Conservation (phyloP, 2,888 invertebrate species). For the Melinaea menophilus region DNA sequence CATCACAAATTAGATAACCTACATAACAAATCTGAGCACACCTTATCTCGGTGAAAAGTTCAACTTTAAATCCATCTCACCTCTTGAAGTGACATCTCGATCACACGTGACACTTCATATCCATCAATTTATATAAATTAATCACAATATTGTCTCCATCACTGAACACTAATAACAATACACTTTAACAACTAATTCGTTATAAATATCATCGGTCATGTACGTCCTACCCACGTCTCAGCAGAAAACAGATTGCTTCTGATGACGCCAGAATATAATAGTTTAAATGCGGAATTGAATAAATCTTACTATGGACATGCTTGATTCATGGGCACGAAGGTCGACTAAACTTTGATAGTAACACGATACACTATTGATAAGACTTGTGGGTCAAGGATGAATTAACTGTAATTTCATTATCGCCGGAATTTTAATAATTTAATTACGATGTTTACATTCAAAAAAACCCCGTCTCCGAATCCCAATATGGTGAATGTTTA, state of each 20-base stretch:
- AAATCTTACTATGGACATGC: conserved; percentile 58
- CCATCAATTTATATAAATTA: conserved; percentile 50
- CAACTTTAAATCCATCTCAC: conserved; percentile 42
- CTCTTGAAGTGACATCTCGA: conserved; percentile 68
- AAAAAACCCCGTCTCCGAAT: not conserved
- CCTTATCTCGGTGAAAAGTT: not conserved
- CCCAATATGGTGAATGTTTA: not conserved
- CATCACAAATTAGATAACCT: conserved; percentile 21
- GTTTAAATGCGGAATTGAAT: conserved; percentile 51
- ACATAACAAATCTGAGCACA: not conserved
- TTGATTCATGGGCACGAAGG: conserved; percentile 48
- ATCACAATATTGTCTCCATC: conserved; percentile 32
- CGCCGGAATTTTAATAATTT: not conserved
- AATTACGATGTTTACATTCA: not conserved
- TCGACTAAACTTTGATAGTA: conserved; percentile 3
- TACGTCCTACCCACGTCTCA: conserved; percentile 26
- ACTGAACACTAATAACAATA: conserved; percentile 13
- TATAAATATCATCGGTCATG: too few relatives aligned
- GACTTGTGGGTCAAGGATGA: conserved; percentile 4
- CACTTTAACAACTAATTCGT: too few relatives aligned
- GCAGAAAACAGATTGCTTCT: conserved; percentile 20
- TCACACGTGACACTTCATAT: conserved; percentile 54
- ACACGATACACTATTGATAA: conserved; percentile 3
- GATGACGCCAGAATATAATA: conserved; percentile 28
- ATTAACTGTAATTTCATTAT: conserved; percentile 1